Evolutionary conservation across 2,113 vertebrate genomes (phyloP).

Genomic region (Dipodomys ordii): DNA sequence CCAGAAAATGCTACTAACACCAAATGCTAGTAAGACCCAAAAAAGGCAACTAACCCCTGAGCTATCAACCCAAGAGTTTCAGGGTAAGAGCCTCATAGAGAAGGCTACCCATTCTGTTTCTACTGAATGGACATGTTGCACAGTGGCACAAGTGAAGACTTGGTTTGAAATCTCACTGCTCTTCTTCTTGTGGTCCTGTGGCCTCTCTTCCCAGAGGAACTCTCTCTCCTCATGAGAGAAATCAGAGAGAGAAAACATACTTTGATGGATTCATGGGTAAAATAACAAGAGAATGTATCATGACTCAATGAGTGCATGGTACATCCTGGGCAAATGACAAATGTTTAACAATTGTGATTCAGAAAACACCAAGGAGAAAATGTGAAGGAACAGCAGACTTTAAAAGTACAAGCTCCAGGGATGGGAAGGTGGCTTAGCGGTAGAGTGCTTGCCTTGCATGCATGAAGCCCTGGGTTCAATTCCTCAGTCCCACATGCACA

Average conservation of each 20-base stretch:
- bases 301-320: background rate
- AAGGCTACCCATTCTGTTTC: background rate
- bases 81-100: background rate
- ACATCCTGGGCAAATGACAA: background rate
- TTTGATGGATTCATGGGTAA: background rate
- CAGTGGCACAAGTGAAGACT: background rate
- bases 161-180: background rate
- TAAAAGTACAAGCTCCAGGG: background rate
- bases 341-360: background rate
- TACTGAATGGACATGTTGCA: accelerated
- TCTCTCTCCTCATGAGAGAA: background rate
- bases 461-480: too few relatives aligned
- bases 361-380: background rate
- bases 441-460: too few relatives aligned
- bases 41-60: background rate
- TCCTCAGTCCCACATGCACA: too few relatives aligned
- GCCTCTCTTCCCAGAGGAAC: background rate
- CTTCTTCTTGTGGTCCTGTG: background rate
- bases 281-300: background rate
- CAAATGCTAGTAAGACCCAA: too few relatives aligned
- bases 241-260: background rate
- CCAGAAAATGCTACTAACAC: too few relatives aligned
- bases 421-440: background rate
- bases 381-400: background rate
- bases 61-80: too few relatives aligned